Base-by-base conservation (phyloP, 2,797 vertebrate species). In the Xyrichtys novacula region DNA sequence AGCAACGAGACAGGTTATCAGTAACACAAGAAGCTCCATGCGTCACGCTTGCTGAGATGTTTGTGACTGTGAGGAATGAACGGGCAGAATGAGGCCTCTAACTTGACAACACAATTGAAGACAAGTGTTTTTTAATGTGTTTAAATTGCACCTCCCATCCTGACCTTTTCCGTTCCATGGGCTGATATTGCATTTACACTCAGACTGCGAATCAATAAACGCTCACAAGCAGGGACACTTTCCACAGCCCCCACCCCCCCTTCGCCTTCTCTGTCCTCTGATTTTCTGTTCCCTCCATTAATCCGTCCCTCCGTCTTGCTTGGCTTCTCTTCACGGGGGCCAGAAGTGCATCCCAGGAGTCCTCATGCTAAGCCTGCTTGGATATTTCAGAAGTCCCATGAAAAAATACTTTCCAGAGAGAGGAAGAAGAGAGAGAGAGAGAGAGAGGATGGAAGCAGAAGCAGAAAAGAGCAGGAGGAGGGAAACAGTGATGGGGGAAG, bases 321-420 rank as follows among this genome's bases (percentile, higher is more conserved):
- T 16, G 17, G 26, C 23, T 39, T 29, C 39, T 39, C 29, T 38
- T 53, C 47, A 47, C 17, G 7, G 10, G 42, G 58, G 40, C 69
- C 76, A 78, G 72, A 71, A 74, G 58, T 61, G 59, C 36, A 73
- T 70, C 76, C 70, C 42, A 52, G 53, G 56, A 70, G 66, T 36
- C 46, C 59, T 28, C 39, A 43, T 59, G 42, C 25, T 56, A 28
- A 64, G 47, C 20, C 55, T 56, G 59, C 42, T 65, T 31, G 47
- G 50, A 65, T 69, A 88, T 85, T 86, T 83, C 80, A 50, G 69
- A 23, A 36, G 43, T 10, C 56, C 70, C 31, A 52, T 71, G 70
- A 89, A 88, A 86, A 84, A 89, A 25, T 73, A 88, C 72, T 90
- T 90, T 91, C 88, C 89, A 86, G 65, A 61, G 5, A 57, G 44